These are phyloP conservation scores for Hoplostethus atlanticus DNA, from an alignment of 2,797 vertebrate genomes.

Conservation along the genomic window DNA sequence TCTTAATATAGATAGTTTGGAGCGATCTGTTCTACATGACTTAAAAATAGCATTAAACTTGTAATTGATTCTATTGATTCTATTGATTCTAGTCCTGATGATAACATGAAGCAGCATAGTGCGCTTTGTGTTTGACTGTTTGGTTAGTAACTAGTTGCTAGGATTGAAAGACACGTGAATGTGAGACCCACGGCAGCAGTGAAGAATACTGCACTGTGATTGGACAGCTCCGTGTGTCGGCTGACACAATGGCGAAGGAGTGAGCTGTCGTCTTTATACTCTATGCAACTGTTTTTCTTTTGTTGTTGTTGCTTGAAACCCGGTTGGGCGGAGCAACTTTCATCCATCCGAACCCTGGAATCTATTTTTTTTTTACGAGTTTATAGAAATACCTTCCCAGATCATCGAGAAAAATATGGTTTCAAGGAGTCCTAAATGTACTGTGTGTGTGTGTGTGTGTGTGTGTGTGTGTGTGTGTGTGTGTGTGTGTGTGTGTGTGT, in stretches of 20 bases:
- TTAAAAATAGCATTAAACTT: too few species aligned
- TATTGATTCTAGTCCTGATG: too few species aligned
- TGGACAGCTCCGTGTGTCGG: constrained; percentile 85
- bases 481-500: constrained; percentile 21
- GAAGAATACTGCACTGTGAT: constrained; percentile 88
- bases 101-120: constrained; percentile 3
- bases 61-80: too few species aligned
- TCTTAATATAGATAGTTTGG: too few species aligned
- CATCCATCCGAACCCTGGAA: constrained; percentile 1
- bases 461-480: constrained; percentile 29
- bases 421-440: constrained; percentile 37
- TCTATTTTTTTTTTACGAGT: constrained; percentile 19
- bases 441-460: constrained; percentile 12
- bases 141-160: constrained; percentile 64
- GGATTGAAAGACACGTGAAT: constrained; percentile 77
- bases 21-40: too few species aligned
- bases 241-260: constrained; percentile 81
- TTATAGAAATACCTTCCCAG: constrained; percentile 37
- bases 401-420: constrained; percentile 18
- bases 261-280: constrained; percentile 87
- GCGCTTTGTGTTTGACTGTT: constrained; percentile 45
- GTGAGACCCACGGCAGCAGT: constrained; percentile 86
- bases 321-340: constrained; percentile 1
- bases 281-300: constrained; percentile 83
- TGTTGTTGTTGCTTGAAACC: not conserved